Conservation (phyloP, 2,797 vertebrate species). For the Xerus rutilus region DNA sequence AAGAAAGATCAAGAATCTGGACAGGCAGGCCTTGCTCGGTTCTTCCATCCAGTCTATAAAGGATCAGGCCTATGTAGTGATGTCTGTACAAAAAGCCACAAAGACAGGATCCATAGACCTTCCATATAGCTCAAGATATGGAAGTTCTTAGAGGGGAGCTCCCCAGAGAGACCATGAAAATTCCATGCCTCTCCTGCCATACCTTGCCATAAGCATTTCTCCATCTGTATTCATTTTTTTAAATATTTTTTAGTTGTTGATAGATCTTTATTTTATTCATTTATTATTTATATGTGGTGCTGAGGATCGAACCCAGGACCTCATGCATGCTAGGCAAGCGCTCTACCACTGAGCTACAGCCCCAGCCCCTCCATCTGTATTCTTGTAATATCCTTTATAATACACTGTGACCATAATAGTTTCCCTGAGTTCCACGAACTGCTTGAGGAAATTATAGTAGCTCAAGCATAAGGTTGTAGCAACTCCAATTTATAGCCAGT, state of each 20-base stretch:
- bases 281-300: no score
- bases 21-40: not conserved
- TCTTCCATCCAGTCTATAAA: not conserved
- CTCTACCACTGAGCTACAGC: no score
- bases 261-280: no score
- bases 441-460: not conserved
- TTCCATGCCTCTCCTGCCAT: no score
- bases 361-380: not conserved
- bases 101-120: not conserved
- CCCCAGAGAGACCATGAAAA: not conserved
- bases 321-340: no score
- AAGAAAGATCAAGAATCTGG: not conserved
- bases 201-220: not conserved
- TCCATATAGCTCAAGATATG: fast-evolving
- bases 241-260: no score
- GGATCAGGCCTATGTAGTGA: not conserved
- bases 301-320: no score
- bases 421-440: not conserved
- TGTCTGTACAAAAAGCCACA: not conserved
- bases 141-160: no score
- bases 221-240: not conserved
- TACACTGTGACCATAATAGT: not conserved
- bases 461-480: no score
- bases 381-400: not conserved
- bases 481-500: not conserved